Base-by-base conservation (phyloP, 2,113 vertebrate species). In the Narcine bancroftii region DNA sequence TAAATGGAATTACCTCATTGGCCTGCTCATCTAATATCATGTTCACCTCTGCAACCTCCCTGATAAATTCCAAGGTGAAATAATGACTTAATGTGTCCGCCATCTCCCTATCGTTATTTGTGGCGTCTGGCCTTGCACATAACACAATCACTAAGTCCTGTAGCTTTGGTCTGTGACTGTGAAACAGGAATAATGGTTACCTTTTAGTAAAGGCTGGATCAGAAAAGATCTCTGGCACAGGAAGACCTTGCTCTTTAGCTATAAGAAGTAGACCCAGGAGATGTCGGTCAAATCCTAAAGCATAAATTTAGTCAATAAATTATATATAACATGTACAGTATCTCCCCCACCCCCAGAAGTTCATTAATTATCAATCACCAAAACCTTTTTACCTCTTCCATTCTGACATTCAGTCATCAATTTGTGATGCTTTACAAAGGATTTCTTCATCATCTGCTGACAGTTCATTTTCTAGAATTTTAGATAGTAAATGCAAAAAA, bases 271-370 rank as follows among this genome's bases (percentile, higher is more conserved):
- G 96, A 71, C 98, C 99, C 89, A 99, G 94, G 45, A 99, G 97
- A 93, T 99, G 98, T 92, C 99, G 96, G 94, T 99, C 99, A 96
- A 99, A 98, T 91, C 99, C 99, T 99, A 94, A 39, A 92, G 71
- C 26, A 73, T 26, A 92, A 79, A 50, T 47, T 29, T 69, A 42
- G 69, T 33, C 56, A 60, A 42, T 60, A 26, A 1, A 26, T 33
- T 93, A 87, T 42, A 92, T 75, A 92, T 92, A 77, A 92, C 93
- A 93, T 71, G 13, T 39, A 15, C 36, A 7, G 91, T 89, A 42
- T 47, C 42, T 69, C 15, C 42, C n/a, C n/a, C n/a, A n/a, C n/a
- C n/a, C n/a, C n/a, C n/a, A n/a, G 13, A 71, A 89, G 29, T 24
- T 45, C 39, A 26, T 33, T 66, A 42, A 66, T 42, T 39, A 66